Evolutionary conservation across 2,797 vertebrate genomes (phyloP).

Genomic region (Anableps anableps): DNA sequence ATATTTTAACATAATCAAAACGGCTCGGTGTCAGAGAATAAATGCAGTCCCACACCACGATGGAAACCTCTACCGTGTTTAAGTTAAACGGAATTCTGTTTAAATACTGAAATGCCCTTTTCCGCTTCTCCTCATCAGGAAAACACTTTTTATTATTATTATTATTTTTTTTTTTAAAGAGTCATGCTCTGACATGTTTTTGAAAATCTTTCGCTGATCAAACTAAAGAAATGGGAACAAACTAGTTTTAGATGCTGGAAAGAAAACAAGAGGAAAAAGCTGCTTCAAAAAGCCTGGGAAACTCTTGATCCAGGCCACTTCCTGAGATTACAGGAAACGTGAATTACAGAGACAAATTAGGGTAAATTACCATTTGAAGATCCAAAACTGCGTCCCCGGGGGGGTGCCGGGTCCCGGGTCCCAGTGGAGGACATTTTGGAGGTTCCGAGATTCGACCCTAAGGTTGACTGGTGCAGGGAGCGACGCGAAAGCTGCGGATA

Average conservation of each 20-base stretch:
- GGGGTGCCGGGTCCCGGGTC: conserved; percentile 8
- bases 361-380: background rate
- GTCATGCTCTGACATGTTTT: background rate
- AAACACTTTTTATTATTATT: too few relatives aligned
- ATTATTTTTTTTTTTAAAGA: background rate
- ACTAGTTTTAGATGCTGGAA: background rate
- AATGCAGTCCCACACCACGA: background rate
- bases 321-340: background rate
- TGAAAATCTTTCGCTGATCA: background rate
- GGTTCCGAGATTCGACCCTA: background rate
- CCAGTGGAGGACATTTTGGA: conserved; percentile 15
- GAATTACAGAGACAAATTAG: background rate
- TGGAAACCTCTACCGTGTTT: background rate
- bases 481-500: background rate
- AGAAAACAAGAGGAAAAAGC: background rate
- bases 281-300: background rate
- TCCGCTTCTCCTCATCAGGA: too few relatives aligned
- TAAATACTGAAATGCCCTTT: too few relatives aligned
- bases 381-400: background rate
- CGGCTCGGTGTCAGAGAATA: background rate
- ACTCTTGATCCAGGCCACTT: background rate
- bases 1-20: background rate
- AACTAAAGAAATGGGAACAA: background rate
- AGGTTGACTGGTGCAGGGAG: conserved; percentile 9
- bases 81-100: background rate